Base-by-base conservation (phyloP, 2,797 vertebrate species). In the Leptoclinus maculatus region DNA sequence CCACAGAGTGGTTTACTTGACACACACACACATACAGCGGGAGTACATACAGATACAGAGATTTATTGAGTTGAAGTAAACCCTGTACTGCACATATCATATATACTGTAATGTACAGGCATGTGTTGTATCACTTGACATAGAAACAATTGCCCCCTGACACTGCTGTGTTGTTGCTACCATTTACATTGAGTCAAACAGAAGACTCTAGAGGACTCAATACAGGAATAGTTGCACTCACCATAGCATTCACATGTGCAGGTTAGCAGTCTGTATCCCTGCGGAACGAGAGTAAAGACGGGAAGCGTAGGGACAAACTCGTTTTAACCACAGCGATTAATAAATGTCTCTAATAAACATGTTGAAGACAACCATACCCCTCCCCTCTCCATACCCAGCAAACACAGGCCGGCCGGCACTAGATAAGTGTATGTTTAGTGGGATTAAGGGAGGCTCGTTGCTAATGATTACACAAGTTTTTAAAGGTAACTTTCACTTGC, bases 381-480 rank as follows among this genome's bases (percentile, higher is more conserved):
- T 75, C 82, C 82, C 71, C 16, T 45, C 75, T 70, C 71, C 49
- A 11, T 64, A n/a, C 72, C 74, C 83, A 79, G 84, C 85, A 87
- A 91, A 90, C 82, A 85, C 84, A 85, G 87, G 87, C 92, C 89
- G 82, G 85, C 78, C 79, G 78, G 80, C 88, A 84, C 90, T 87
- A 89, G 91, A 93, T 92, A 92, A 92, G 92, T 94, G 92, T 95
- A 94, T 95, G 93, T 95, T 95, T 96, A 95, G 92, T 87, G 90
- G 94, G 95, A 95, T 96, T 96, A 95, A 95, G 93, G 92, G 90
- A 92, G 93, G 91, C 95, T 94, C 87, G 88, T 89, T 93, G 94
- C 93, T 94, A 95, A 96, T 95, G 95, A 96, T 96, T 95, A 96
- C 92, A 94, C 94, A 95, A 95, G 94, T 96, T 96, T 96, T 96